Conservation (phyloP, 2,797 vertebrate genomes). For the Tenualosa thibaudeaui region DNA sequence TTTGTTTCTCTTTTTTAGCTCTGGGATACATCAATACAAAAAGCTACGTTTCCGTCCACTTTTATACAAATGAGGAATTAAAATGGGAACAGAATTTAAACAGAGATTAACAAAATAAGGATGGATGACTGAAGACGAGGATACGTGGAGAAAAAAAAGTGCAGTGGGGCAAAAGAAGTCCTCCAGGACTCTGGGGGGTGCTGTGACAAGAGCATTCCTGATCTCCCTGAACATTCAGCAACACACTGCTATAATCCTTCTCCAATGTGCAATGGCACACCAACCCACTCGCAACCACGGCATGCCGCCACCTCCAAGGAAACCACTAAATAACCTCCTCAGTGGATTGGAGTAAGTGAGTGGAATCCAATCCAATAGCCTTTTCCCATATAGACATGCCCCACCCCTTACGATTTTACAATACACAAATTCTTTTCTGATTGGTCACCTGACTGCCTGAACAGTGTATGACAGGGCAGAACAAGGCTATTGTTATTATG, state of each 20-base stretch:
- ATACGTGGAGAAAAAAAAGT: conserved; percentile 25
- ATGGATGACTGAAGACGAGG: conserved; percentile 23
- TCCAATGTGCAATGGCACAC: conserved; percentile 31
- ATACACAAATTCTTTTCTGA: conserved; percentile 64
- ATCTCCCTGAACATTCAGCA: conserved; percentile 53
- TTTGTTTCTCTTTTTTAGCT: conserved; percentile 83
- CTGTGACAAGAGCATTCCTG: conserved; percentile 38
- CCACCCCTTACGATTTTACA: conserved; percentile 20
- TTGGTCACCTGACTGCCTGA: conserved; percentile 60
- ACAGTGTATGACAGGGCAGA: conserved; percentile 57
- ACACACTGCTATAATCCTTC: conserved; percentile 44
- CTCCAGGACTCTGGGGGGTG: conserved; percentile 45
- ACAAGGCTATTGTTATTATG: conserved; percentile 61
- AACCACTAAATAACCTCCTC: background rate
- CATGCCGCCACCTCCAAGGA: conserved; percentile 1
- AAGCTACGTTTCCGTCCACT: conserved; percentile 80
- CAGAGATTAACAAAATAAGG: conserved; percentile 61
- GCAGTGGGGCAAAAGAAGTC: conserved; percentile 52
- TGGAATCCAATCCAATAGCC: background rate
- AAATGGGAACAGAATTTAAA: conserved; percentile 59
- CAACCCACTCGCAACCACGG: conserved; percentile 30
- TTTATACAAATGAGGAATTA: conserved; percentile 78
- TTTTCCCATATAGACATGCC: conserved; percentile 23
- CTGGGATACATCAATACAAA: conserved; percentile 98
- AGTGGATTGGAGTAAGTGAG: background rate